Evolutionary conservation across 1,140 invertebrate genomes (phyloP).

Genomic region (Acromyrmex charruanus): DNA sequence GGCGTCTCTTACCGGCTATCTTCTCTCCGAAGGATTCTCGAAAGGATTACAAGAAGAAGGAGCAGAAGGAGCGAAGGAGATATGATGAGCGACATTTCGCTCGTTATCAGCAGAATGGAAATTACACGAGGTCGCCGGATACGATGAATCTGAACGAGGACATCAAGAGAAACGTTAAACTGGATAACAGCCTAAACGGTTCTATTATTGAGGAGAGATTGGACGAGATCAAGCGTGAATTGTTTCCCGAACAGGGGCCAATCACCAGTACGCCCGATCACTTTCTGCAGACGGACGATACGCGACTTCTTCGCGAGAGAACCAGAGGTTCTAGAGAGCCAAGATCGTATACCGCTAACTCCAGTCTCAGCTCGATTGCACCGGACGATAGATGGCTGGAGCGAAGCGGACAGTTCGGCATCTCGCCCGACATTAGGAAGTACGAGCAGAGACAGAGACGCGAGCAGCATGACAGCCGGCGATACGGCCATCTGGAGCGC

Average conservation of each 20-base stretch:
- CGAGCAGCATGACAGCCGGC: slow-evolving; percentile 60
- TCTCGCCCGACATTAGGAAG: slow-evolving; percentile 61
- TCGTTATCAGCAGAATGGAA: slow-evolving; percentile 83
- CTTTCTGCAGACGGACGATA: slow-evolving; percentile 74
- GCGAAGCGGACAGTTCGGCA: slow-evolving; percentile 74
- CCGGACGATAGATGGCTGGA: slow-evolving; percentile 80
- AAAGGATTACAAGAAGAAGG: slow-evolving; percentile 82
- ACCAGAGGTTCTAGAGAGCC: slow-evolving; percentile 43
- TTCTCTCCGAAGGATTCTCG: slow-evolving; percentile 84
- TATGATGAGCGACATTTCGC: slow-evolving; percentile 81
- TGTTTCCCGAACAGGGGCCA: slow-evolving; percentile 80
- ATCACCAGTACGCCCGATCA: slow-evolving; percentile 83
- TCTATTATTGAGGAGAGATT: slow-evolving; percentile 81
- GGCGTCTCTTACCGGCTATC: slow-evolving; percentile 80
- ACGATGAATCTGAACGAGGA: slow-evolving; percentile 84
- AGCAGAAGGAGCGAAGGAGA: slow-evolving; percentile 79
- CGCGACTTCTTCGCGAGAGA: slow-evolving; percentile 46
- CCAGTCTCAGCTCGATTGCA: slow-evolving; percentile 78
- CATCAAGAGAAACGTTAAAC: slow-evolving; percentile 82
- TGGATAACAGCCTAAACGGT: slow-evolving; percentile 82
- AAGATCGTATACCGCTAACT: slow-evolving; percentile 77
- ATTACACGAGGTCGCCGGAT: slow-evolving; percentile 83
- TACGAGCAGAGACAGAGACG: slow-evolving; percentile 66
- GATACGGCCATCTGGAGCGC: slow-evolving; percentile 78
- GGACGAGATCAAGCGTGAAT: slow-evolving; percentile 83